Evolutionary conservation across 30 jellyfish, hydroid and myxozoan genomes (phyloP), one percentile per base, ranked within the genome.

Genomic region (Aurelia sp.): DNA sequence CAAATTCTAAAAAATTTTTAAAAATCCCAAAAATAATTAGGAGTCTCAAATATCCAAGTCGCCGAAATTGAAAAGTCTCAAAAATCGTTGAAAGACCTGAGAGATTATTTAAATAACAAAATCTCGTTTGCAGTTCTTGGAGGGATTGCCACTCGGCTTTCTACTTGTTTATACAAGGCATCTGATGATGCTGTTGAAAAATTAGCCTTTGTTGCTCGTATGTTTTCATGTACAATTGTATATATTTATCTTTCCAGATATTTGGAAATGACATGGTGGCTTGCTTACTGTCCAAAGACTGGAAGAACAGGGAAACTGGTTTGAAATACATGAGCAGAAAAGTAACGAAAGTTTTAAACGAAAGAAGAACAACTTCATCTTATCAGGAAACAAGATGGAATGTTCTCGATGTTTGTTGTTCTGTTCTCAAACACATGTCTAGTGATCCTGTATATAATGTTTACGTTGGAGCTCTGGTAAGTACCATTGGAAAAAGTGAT

Each of bases 401-500:
- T 57, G 81, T 87, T 15, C 65, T 90, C 13, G 96, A 77, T 44
- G 96, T 90, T 22, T 95, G 97, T 59, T 70, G 96, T 64, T 72
- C 97, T 22, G 93, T 88, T 50, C 91, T 95, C 48, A 87, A 84
- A 22, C 89, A 72, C 86, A 82, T 95, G 80, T 63, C 92, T 38
- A 84, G 94, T 5, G 99, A 95, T 67, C 99, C 97, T 17, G 99
- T 95, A n/a, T 95, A 89, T 62, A 95, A 85, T 85, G 99, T 95
- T 17, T 95, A 87, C 67, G 96, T 95, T 40, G 97, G 97, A 4
- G 96, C 99, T 2, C 79, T 95, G 97, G 99, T 95, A 80, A 81
- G 99, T 50, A 21, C 4, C 7, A 44, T 7, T n/a, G 53, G 50
- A 38, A 38, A 0, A 38, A 38, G 9, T 38, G 50, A 1, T 38